Evolutionary conservation across 2,888 invertebrate species (phyloP).

Genomic region (Meteorus colon): DNA sequence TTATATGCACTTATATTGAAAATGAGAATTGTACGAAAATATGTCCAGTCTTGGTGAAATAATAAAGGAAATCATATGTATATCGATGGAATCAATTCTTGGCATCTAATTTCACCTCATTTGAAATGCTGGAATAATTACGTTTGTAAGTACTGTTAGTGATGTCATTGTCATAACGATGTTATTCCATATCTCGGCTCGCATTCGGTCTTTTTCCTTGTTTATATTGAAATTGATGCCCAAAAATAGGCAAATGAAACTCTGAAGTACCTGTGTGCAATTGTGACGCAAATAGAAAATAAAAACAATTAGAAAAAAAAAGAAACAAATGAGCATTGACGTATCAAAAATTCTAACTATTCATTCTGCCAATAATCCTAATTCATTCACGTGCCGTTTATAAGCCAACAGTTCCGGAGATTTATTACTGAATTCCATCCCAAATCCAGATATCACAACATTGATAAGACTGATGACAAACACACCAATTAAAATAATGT

Average conservation of each 20-base stretch:
- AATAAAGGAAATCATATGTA: background rate
- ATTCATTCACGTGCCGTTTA: constrained; percentile 30
- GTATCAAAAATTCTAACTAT: background rate
- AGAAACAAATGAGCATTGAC: background rate
- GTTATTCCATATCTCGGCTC: constrained; percentile 79
- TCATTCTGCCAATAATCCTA: constrained; percentile 47
- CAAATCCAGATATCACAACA: constrained; percentile 88
- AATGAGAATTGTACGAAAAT: too few relatives aligned
- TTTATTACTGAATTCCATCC: constrained; percentile 84
- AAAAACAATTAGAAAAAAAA: constrained; percentile 19
- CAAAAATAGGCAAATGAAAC: constrained; percentile 77
- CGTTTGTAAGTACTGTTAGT: constrained; percentile 77
- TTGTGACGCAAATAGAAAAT: background rate
- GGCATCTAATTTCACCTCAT: constrained; percentile 57
- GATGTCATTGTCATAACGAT: constrained; percentile 77
- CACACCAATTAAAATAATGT: constrained; percentile 85
- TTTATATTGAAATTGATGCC: constrained; percentile 79
- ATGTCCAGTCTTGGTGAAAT: too few relatives aligned
- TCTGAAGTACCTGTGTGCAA: constrained; percentile 76
- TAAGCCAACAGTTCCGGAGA: constrained; percentile 65
- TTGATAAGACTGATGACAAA: constrained; percentile 88
- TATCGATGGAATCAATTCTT: background rate
- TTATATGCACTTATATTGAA: too few relatives aligned
- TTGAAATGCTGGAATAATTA: constrained; percentile 79
- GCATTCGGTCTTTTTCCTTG: constrained; percentile 76